Base-by-base conservation (phyloP, 2,113 vertebrate species). In the Scolopax mira region DNA sequence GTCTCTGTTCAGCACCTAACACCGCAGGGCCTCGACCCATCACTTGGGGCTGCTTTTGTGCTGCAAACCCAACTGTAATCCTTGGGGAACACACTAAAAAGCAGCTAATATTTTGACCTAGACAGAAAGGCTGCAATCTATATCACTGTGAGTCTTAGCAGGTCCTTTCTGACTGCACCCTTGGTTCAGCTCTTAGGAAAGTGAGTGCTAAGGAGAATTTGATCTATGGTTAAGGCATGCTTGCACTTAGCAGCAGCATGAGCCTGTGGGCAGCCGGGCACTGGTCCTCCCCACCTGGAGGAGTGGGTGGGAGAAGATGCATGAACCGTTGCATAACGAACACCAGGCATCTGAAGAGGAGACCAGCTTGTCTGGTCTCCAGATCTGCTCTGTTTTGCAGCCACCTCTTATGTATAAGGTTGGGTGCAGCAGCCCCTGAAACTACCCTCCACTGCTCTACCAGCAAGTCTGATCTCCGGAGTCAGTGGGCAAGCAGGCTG, bases 361-460 rank as follows among this genome's bases (percentile, higher is more conserved):
- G 85, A 42, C 64, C 54, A 55, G 79, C 57, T 83, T 1, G 0
- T 84, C 64, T 91, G 75, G 44, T 79, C 72, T 84, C 69, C 44
- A 37, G 58, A 49, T 72, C 70, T 69, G 61, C 72, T 90, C 28
- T n/a, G 33, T 62, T 67, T 65, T 81, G 48, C 44, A 69, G 65
- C 72, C 73, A 28, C 30, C 0, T 0, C 77, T 79, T 33, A 61
- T 0, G 0, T 61, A 57, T 0, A 0, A 48, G 51, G 27, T 79
- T 1, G 23, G 61, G 82, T 67, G 85, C 88, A 91, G 65, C 91
- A 90, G 75, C 79, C 88, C 67, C 77, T 86, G 85, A 73, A 90
- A 60, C 39, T 72, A 57, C 77, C 79, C 92, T 92, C 35, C 72
- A 30, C 73, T 79, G 88, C 93, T 92, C 90, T 52, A 35, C 48